A percentile compares a stretch with the other conserved stretches of the same genome.
Conservation (phyloP, 35 echinoderm and acorn worm species). For the Apostichopus californicus region DNA sequence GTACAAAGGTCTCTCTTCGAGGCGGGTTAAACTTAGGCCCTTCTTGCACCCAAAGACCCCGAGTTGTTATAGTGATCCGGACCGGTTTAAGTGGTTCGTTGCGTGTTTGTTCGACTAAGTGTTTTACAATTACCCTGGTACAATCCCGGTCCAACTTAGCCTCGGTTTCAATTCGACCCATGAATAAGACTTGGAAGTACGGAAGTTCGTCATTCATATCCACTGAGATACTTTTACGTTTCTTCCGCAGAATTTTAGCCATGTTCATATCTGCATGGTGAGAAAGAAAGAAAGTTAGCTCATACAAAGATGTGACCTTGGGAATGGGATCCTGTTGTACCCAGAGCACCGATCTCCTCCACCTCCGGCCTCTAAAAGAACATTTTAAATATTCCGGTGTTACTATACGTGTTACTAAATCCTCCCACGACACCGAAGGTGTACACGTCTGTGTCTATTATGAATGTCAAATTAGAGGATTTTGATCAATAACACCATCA, state of each 20-base stretch:
- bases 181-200: constrained; percentile 74
- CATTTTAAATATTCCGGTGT: no score
- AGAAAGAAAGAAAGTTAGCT: no score
- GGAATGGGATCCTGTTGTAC: no score
- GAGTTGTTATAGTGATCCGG: constrained; percentile 69
- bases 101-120: constrained; percentile 65
- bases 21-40: constrained; percentile 53
- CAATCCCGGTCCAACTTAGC: constrained; percentile 82
- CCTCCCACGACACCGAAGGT: no score
- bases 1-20: constrained; percentile 77
- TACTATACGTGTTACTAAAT: no score
- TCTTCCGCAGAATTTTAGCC: constrained; percentile 37
- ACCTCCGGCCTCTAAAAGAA: no score
- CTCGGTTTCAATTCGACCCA: constrained; percentile 63
- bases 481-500: no score
- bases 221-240: constrained; percentile 56
- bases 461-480: no score
- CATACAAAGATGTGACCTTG: no score
- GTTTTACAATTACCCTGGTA: constrained; percentile 47
- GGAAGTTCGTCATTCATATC: constrained; percentile 76
- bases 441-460: no score
- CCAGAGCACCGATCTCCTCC: no score
- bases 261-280: background rate
- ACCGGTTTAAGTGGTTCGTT: constrained; percentile 68
- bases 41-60: constrained; percentile 78